Conservation (phyloP, 37 sponge, comb jelly and placozoan species). For the Crambe crambe region DNA sequence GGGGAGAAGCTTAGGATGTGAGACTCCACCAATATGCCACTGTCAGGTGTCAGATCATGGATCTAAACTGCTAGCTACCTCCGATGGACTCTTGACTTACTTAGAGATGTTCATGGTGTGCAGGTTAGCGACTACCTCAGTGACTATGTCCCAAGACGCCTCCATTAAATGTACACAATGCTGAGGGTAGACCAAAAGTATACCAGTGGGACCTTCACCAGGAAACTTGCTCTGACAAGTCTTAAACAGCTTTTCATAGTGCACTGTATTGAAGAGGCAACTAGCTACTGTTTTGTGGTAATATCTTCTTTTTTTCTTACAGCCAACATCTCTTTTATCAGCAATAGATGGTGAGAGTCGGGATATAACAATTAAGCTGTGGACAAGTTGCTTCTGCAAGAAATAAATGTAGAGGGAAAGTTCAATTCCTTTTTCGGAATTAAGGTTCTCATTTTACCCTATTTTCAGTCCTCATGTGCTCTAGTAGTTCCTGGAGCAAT, state of each 20-base stretch:
- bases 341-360: constrained; percentile 51
- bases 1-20: constrained; percentile 48
- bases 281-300: neutral
- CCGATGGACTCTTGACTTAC: neutral
- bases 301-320: constrained; percentile 8
- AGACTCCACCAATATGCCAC: constrained; percentile 33
- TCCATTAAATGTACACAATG: constrained; percentile 76
- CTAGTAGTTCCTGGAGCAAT: constrained; percentile 52
- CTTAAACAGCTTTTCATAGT: constrained; percentile 74
- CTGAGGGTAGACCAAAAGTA: constrained; percentile 75
- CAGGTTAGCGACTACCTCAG: constrained; percentile 31
- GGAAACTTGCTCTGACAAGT: constrained; percentile 61
- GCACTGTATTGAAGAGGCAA: constrained; percentile 17
- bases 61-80: neutral
- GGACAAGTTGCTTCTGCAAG: constrained; percentile 55
- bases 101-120: constrained; percentile 3
- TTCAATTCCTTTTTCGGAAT: neutral
- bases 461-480: constrained; percentile 53
- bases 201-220: constrained; percentile 80
- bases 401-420: neutral
- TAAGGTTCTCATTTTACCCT: constrained; percentile 29
- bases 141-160: constrained; percentile 49
- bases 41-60: no score
- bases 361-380: constrained; percentile 43
- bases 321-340: constrained; percentile 68